phyloP scores from a whole-genome alignment of 2,888 invertebrate species.

The Thereva nobilitata region DNA sequence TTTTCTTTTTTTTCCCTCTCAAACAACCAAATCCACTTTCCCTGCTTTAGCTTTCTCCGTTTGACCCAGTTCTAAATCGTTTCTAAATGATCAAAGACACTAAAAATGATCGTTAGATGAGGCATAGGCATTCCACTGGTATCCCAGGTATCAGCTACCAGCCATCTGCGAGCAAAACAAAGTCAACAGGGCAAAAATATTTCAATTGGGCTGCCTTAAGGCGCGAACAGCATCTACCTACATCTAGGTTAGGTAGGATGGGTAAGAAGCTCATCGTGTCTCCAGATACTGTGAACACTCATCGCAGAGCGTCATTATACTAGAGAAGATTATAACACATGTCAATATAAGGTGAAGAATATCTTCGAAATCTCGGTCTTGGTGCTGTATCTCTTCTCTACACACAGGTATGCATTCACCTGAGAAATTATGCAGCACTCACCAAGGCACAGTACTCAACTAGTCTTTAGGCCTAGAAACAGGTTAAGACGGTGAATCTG shows the following conservation, averaged over 20 bases:
- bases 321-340: no score
- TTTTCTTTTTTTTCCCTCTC: conserved; percentile 4
- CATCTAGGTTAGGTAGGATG: no score
- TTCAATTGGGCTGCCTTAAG: no score
- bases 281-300: no score
- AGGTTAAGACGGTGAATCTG: not conserved
- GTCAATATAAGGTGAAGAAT: no score
- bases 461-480: conserved; percentile 18
- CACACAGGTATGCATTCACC: not conserved
- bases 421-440: not conserved
- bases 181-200: no score
- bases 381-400: no score
- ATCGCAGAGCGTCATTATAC: no score
- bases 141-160: not conserved
- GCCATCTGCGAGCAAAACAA: not conserved
- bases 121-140: no score
- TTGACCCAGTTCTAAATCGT: conserved; percentile 31
- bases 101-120: not conserved
- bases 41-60: conserved; percentile 29
- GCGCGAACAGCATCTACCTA: no score
- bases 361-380: no score
- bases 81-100: conserved; percentile 31
- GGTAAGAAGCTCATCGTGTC: no score
- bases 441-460: not conserved
- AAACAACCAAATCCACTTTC: conserved; percentile 30